Conservation (phyloP, 2,797 vertebrate species). For the Tokudaia tokunoshimensis region DNA sequence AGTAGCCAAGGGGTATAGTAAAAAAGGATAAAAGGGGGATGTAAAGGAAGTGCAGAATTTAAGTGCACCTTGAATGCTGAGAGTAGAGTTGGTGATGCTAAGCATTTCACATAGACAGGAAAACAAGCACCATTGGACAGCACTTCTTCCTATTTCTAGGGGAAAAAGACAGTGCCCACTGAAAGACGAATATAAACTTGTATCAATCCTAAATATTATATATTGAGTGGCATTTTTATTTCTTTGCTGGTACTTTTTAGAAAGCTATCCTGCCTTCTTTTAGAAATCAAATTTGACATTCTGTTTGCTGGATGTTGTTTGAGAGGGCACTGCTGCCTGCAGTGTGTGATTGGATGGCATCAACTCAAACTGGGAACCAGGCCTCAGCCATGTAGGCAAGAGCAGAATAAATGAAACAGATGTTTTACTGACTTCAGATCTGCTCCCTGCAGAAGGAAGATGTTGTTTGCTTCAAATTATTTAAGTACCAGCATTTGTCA, state of each 20-base stretch:
- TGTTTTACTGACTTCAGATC: constrained; percentile 77
- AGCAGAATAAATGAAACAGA: constrained; percentile 74
- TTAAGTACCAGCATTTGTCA: constrained; percentile 81
- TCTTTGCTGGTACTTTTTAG: constrained; percentile 36
- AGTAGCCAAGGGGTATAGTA: background rate
- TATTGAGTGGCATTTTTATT: constrained; percentile 14
- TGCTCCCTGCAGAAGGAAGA: constrained; percentile 68
- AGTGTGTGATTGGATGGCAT: constrained; percentile 40
- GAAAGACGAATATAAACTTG: background rate
- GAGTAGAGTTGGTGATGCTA: background rate
- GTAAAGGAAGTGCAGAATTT: constrained; percentile 27
- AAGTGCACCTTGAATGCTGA: background rate
- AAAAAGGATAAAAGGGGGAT: background rate
- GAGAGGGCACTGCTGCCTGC: background rate
- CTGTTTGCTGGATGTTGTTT: background rate
- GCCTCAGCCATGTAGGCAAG: constrained; percentile 39
- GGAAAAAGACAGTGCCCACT: background rate
- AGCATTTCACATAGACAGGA: background rate
- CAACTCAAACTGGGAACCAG: constrained; percentile 55
- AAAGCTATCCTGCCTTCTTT: constrained; percentile 38
- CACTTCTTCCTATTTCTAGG: background rate
- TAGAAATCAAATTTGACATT: constrained; percentile 44
- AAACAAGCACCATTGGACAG: background rate
- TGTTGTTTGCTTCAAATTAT: constrained; percentile 81
- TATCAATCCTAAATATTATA: constrained; percentile 39